phyloP scores from a whole-genome alignment of 2,113 vertebrate species.

The Hucho hucho region DNA sequence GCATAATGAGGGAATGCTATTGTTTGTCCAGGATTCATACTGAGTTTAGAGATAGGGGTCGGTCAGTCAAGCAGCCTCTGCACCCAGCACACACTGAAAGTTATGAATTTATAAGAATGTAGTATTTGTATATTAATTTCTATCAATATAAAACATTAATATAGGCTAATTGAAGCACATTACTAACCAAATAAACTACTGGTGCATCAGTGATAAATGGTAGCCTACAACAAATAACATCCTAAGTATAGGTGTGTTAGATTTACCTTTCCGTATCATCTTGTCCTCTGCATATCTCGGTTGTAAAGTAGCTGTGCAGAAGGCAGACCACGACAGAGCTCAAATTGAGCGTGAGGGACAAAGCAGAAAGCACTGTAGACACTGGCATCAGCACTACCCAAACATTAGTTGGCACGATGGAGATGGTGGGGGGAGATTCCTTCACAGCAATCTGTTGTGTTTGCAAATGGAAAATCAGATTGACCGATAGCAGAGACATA shows the following conservation, averaged over 20 bases:
- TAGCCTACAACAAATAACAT: neutral
- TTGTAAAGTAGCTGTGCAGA: constrained; percentile 81
- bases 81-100: constrained; percentile 23
- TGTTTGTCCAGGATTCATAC: constrained; percentile 58
- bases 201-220: neutral
- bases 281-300: constrained; percentile 78
- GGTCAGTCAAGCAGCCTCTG: constrained; percentile 28
- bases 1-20: constrained; percentile 63
- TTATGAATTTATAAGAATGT: neutral
- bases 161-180: neutral
- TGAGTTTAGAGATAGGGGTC: constrained; percentile 32
- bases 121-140: neutral
- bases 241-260: too few species aligned
- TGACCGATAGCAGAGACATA: constrained; percentile 81
- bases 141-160: too few species aligned
- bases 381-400: constrained; percentile 74
- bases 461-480: constrained; percentile 85
- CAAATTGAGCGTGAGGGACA: constrained; percentile 81
- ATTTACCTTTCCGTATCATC: constrained; percentile 76
- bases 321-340: constrained; percentile 80
- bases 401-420: constrained; percentile 56
- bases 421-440: constrained; percentile 36
- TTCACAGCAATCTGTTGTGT: constrained; percentile 59
- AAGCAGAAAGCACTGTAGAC: constrained; percentile 77
- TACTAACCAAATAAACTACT: neutral